phyloP scores from a whole-genome alignment of 2,113 vertebrate genomes.

The Blennius ocellaris region DNA sequence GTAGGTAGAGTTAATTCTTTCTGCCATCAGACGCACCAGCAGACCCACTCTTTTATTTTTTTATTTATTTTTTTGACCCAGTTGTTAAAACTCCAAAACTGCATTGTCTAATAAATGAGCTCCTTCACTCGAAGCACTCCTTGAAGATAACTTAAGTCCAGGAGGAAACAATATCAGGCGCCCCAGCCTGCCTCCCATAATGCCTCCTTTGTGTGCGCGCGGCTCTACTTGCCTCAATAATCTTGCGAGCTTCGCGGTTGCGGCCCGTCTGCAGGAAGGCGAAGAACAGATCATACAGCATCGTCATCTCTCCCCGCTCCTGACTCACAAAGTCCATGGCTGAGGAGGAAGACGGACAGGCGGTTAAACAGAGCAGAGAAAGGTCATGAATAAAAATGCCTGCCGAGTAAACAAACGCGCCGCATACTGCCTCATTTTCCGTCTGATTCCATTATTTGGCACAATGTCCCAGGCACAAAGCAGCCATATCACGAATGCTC shows the following conservation, averaged over 20 bases:
- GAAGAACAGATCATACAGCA: conserved; percentile 95
- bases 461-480: conserved; percentile 51
- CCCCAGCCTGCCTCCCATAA: neutral
- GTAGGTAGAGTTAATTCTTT: too few relatives aligned
- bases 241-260: conserved; percentile 94
- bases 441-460: conserved; percentile 54
- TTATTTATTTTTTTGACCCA: too few relatives aligned
- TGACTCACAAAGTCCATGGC: conserved; percentile 92
- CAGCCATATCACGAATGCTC: conserved; percentile 38
- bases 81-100: neutral
- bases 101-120: neutral
- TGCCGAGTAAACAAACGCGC: conserved; percentile 37
- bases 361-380: conserved; percentile 29
- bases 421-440: conserved; percentile 15
- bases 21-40: too few relatives aligned
- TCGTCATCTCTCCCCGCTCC: conserved; percentile 91
- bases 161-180: conserved; percentile 4
- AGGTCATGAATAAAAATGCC: conserved; percentile 26
- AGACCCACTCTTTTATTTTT: too few relatives aligned
- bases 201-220: neutral
- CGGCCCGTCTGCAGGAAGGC: conserved; percentile 92
- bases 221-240: conserved; percentile 89
- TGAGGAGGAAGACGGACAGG: conserved; percentile 60
- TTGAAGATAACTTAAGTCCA: neutral
- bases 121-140: neutral